Conservation (phyloP, 2,113 vertebrate species). For the Zonotrichia leucophrys region DNA sequence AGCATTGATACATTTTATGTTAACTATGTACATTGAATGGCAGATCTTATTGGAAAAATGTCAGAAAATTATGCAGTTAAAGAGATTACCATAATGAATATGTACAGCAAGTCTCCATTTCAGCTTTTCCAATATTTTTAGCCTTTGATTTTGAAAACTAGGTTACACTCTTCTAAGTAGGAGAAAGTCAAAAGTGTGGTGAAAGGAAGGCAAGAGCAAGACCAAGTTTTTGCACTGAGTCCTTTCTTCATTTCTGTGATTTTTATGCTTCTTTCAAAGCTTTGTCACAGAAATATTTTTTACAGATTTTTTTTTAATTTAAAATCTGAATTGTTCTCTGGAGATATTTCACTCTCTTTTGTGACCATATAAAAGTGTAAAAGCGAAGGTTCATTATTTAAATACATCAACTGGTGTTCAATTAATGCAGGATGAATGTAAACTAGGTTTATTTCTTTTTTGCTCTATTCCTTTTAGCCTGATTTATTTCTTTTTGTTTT, state of each 20-base stretch:
- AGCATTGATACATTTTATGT: background rate
- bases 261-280: background rate
- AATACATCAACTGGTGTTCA: background rate
- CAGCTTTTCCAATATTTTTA: background rate
- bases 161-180: background rate
- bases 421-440: background rate
- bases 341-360: background rate
- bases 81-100: background rate
- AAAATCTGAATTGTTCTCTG: background rate
- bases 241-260: background rate
- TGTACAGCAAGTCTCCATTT: background rate
- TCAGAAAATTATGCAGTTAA: background rate
- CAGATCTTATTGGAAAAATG: background rate
- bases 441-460: background rate
- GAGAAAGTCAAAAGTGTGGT: background rate
- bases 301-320: background rate
- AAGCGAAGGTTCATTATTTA: background rate
- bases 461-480: background rate
- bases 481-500: background rate
- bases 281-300: background rate
- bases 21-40: background rate
- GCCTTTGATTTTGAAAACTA: background rate
- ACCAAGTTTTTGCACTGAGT: background rate
- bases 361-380: background rate
- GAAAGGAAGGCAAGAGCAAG: background rate